Base-by-base conservation (phyloP, 2,888 invertebrate species). In the Calephelis perditalis region DNA sequence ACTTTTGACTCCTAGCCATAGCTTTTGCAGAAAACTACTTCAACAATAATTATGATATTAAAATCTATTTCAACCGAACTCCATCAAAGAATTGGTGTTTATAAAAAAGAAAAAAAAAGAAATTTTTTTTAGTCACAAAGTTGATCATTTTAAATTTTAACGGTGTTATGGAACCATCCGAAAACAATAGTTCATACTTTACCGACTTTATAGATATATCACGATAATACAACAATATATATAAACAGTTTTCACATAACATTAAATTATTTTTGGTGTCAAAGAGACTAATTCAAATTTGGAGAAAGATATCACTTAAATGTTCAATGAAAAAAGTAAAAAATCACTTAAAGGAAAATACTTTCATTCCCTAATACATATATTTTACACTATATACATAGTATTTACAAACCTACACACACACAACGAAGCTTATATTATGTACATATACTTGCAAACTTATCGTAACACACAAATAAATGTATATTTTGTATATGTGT, bases 251-350 rank as follows among this genome's bases (percentile, higher is more conserved):
- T 72, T 73, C 71, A 73, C 70, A 73, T 73, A 70, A 70, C 71
- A 63, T 71, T 67, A 71, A 73, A 73, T 68, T 75, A 61, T 64
- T 67, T 83, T 82, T 81, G 82, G 81, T 78, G 77, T 78, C 72
- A 70, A 72, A 72, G 71, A 75, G 76, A 78, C 78, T 79, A 77
- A 73, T 62, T 58, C 64, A 69, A 73, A 76, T 78, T 80, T 79
- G 74, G 76, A 52, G 77, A 77, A 72, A 70, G 72, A 75, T 61
- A 63, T 73, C 65, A 65, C 65, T 65, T 67, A 70, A 67, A 71
- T 70, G 72, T 66, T 70, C 69, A 72, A 68, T 69, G 70, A 71
- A 71, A 74, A 75, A 74, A 73, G 70, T 77, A 70, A 65, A 73
- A 78, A 78, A 80, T 35, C 52, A 52, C 52, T 52, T 76, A 78